Evolutionary conservation across 2,888 invertebrate species (phyloP), one percentile per base, ranked within the genome.

Genomic region (Synanthedon formicaeformis): DNA sequence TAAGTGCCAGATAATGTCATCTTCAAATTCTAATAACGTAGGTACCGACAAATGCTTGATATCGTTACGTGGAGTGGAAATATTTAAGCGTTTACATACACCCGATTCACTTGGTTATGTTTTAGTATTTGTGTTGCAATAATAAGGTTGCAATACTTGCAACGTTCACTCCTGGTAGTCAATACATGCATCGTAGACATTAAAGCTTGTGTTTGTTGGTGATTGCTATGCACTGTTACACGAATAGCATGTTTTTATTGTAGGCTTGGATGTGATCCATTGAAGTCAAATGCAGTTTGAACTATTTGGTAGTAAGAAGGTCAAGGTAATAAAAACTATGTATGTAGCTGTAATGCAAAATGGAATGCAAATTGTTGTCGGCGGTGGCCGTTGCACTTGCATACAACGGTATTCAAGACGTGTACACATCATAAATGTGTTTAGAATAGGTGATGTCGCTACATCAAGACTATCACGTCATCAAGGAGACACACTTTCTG

Each of bases 221-320:
- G 14, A 27, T 50, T 27, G 50, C 40, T 34, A 14, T 52, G 48
- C 27, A 52, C 45, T 13, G 45, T 13, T 45, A 45, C 14, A 45
- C 45, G 45, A 34, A 34, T 34, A 34, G 34, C 45, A 45, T 45
- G 45, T n/a, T 45, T 45, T 45, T 34, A 34, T 45, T 45, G 45
- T 45, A 45, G 41, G 11, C 45, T 45, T 45, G 13, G 45, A 13
- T 34, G 34, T 34, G 10, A 34, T 34, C 12, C 18, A 12, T 60
- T 62, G 58, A 67, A 76, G 85, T 85, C 85, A 85, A 86, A 75
- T 85, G 86, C 85, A 85, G 86, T 86, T 86, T 85, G 84, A 60
- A 53, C 55, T 57, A 57, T 58, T 13, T 12, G 41, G 48, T 14
- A 18, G 67, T 70, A 64, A 59, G 61, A 64, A 71, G 71, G 69